Conservation (phyloP, 2,888 invertebrate species). For the Schizaphis graminum region DNA sequence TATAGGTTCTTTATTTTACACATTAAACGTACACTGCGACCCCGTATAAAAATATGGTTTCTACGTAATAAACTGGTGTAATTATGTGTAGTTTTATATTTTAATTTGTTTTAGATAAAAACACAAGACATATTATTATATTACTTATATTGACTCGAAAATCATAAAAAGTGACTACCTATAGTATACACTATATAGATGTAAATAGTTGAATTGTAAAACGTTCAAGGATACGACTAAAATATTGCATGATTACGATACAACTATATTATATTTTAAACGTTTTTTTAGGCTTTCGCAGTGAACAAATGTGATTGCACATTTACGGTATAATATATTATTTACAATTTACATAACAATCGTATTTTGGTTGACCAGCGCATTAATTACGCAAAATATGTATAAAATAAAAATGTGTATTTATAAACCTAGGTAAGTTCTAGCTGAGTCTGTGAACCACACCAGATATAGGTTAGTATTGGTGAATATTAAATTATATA, state of each 20-base stretch:
- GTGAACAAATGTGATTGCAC: neutral
- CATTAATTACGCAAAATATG: neutral
- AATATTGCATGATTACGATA: neutral
- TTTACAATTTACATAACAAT: too few relatives aligned
- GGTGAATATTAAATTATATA: neutral
- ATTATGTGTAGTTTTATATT: neutral
- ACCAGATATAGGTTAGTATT: neutral
- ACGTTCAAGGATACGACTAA: neutral
- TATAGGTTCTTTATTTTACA: neutral
- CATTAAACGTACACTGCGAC: neutral
- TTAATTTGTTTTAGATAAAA: neutral
- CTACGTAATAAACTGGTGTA: neutral
- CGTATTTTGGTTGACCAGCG: neutral
- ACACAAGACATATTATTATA: neutral
- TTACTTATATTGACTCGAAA: neutral
- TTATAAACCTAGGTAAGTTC: neutral
- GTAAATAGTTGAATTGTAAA: neutral
- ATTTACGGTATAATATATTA: neutral
- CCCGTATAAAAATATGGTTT: neutral
- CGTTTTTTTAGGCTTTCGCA: neutral
- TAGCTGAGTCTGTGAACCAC: neutral
- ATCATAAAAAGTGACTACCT: neutral
- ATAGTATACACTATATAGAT: neutral
- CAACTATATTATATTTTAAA: neutral
- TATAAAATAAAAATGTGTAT: neutral